Evolutionary conservation across 2,888 invertebrate genomes (phyloP).

Genomic region (Stenoptilia bipunctidactyla): DNA sequence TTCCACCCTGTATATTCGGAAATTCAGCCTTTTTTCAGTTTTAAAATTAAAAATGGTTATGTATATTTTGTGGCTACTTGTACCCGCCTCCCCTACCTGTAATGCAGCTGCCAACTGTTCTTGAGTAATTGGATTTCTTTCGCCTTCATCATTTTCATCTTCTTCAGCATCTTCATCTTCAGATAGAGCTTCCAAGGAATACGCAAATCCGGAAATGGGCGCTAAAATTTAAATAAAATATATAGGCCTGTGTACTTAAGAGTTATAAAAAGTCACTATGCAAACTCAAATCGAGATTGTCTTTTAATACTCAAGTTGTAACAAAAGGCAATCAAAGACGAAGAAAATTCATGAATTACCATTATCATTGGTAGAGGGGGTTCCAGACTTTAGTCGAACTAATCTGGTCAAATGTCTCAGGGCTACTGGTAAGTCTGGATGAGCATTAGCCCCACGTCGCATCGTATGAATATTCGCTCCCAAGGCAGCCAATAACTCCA

Average conservation of each 20-base stretch:
- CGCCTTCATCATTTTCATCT: slow-evolving; percentile 42
- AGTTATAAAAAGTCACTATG: too few species aligned
- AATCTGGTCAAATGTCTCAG: slow-evolving; percentile 73
- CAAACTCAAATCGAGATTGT: too few species aligned
- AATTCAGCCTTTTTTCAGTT: too few species aligned
- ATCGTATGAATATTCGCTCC: slow-evolving; percentile 76
- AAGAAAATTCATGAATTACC: too few species aligned
- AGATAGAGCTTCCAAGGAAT: slow-evolving; percentile 60
- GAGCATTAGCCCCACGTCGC: slow-evolving; percentile 75
- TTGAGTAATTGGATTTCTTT: slow-evolving; percentile 71
- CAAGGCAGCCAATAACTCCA: slow-evolving; percentile 79
- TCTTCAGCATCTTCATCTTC: slow-evolving; percentile 61
- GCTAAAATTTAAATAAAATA: slow-evolving; percentile 36
- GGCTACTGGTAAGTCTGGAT: slow-evolving; percentile 79
- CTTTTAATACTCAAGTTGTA: too few species aligned
- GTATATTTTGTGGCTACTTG: too few species aligned
- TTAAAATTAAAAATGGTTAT: too few species aligned
- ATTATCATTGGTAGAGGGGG: slow-evolving; percentile 31
- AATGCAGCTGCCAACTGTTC: slow-evolving; percentile 82
- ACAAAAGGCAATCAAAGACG: too few species aligned
- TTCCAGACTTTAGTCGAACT: slow-evolving; percentile 55
- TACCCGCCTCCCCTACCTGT: too few species aligned
- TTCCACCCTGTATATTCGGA: too few species aligned
- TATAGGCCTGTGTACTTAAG: too few species aligned
- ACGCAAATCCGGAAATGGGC: slow-evolving; percentile 62